Base-by-base conservation (phyloP, 2,888 invertebrate genomes). In the Blastobasis lacticolella region DNA sequence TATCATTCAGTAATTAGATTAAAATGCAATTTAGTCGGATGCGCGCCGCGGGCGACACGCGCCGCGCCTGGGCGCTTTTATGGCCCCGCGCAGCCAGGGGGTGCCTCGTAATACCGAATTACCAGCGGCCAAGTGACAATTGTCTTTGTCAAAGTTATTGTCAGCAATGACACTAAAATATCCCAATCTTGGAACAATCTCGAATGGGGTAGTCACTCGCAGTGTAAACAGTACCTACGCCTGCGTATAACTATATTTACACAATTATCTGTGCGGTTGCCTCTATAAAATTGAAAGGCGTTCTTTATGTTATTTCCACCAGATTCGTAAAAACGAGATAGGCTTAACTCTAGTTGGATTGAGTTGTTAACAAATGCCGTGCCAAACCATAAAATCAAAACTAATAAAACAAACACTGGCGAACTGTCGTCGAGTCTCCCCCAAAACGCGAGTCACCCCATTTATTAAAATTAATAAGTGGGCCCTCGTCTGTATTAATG, bases 391-490 rank as follows among this genome's bases (percentile, higher is more conserved):
- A 81, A 84, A 86, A 87, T 84, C 86, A 79, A 75, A 78, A 79
- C 81, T 76, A 77, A 81, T 81, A 81, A 81, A 85, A 78, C 79
- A 80, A 76, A 75, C 74, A 64, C 23, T 60, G 56, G 63, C 66
- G 62, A 58, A 65, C 71, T 75, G 79, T 79, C 75, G 73, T 72
- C 75, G 63, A 74, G 79, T 80, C 82, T 75, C 73, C 67, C 41
- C 45, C 71, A 65, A 67, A 73, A 63, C 56, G 59, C 66, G 61
- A 74, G 75, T 79, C 82, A 79, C 85, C 86, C 86, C 75, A 81
- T 80, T 86, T 87, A 87, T 87, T 85, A 87, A 88, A 86, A 86
- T 88, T 87, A 88, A 88, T 87, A 88, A 87, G 81, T 79, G 81
- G 75, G 83, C 79, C 81, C 83, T 74, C 78, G 75, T 73, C 75